Evolutionary conservation across 1,140 invertebrate genomes (phyloP), one percentile per base, ranked within the genome.

Genomic region (Halesus radiatus): DNA sequence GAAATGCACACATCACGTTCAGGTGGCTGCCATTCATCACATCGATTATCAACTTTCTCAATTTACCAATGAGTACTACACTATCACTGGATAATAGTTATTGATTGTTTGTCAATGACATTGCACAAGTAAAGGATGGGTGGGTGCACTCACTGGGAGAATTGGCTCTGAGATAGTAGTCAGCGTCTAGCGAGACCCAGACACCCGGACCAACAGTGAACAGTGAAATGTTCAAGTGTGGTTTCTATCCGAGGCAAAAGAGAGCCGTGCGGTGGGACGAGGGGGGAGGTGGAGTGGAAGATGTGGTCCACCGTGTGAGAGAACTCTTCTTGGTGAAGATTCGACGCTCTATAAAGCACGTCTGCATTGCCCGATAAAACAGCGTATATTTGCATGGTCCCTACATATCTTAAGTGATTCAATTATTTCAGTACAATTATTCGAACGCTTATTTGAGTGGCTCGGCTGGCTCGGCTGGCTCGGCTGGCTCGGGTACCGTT

Each of bases 261-360:
- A 45, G 37, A 45, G 37, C 37, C 37, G 3, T 13, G 22, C 23
- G 45, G 13, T 20, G 23, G 50, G 13, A n/a, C 16, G 72, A 18
- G 20, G 6, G 23, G 53, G 26, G 29, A 3, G 29, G 26, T 5
- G 23, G 15, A 72, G 50, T 53, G 50, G 68, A 29, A 72, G 29
- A 72, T 72, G 68, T 72, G 68, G 68, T 72, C 68, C 68, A 72
- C 37, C 50, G 37, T 78, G 77, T 62, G 68, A 79, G 77, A 79
- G 76, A 72, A 32, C 50, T 45, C 18, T 58, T 29, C 66, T 60
- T 32, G 80, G 80, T 81, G 80, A 81, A 81, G 78, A 72, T 73
- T 54, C 37, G 23, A 54, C 80, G 80, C 80, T 81, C 80, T 81
- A 81, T 72, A 81, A 81, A 81, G 20, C 80, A 77, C 80, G 80